Evolutionary conservation across 2,888 invertebrate species (phyloP).

Genomic region (Heliconius ethilla): DNA sequence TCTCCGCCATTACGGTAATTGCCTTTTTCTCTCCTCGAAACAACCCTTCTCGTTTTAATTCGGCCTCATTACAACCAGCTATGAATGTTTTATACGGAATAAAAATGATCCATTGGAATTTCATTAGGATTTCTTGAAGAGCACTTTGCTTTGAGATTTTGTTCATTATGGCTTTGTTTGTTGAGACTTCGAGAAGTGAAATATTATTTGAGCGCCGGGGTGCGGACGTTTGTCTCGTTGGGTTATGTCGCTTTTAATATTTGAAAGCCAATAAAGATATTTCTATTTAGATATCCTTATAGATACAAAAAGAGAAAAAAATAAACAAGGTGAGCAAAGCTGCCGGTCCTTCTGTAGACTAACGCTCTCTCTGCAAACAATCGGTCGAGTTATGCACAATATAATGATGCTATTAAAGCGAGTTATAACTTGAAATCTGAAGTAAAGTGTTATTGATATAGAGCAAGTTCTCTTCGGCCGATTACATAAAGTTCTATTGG

Average conservation of each 20-base stretch:
- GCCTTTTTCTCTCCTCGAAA: conserved; percentile 54
- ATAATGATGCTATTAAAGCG: conserved; percentile 12
- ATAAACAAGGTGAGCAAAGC: not conserved
- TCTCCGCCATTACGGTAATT: conserved; percentile 63
- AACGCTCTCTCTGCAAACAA: not conserved
- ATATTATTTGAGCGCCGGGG: not conserved
- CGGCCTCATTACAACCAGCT: conserved; percentile 57
- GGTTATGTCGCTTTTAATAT: too few relatives aligned
- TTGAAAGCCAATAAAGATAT: too few relatives aligned
- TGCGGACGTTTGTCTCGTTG: not conserved
- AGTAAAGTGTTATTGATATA: conserved; percentile 31
- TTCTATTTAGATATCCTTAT: too few relatives aligned
- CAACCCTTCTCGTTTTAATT: conserved; percentile 64
- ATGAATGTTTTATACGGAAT: conserved; percentile 53
- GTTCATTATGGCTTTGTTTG: conserved; percentile 22
- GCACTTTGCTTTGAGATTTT: conserved; percentile 27
- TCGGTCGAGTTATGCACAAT: not conserved
- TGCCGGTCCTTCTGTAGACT: not conserved
- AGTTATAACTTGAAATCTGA: conserved; percentile 7
- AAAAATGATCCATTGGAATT: conserved; percentile 40
- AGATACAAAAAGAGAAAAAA: not conserved
- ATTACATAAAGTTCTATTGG: conserved; percentile 36
- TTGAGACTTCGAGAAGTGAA: conserved; percentile 1
- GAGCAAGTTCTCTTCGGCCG: conserved; percentile 26
- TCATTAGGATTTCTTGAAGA: conserved; percentile 36